Evolutionary conservation across 2,113 vertebrate genomes (phyloP), one percentile per base, ranked within the genome.

Genomic region (Sprattus sprattus): DNA sequence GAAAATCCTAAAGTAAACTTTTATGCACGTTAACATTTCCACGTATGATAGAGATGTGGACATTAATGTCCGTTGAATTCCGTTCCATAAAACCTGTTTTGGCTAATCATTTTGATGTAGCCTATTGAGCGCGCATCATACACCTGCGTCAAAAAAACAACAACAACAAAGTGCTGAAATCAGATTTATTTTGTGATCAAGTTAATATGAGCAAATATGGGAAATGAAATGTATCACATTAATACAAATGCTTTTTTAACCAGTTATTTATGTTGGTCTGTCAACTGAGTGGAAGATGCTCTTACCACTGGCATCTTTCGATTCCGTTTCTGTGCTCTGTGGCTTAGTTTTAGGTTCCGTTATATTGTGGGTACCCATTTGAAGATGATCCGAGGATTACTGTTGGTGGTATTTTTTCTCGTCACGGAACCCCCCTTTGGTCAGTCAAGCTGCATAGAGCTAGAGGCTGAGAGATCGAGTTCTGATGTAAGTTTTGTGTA

Each of bases 371-470:
- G 25, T 78, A 78, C 71, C 10, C 28, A 39, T 16, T 78, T 88
- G n/a, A 94, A 93, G 91, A 96, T 96, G 95, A 93, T 89, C 87
- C 90, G 91, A 90, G 85, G 92, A 64, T 86, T 95, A 81, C 89
- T 95, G 44, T 86, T 95, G 86, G 91, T 94, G 87, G 88, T 92
- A 82, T 89, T 95, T 89, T 91, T 95, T 83, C 90, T 96, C 82
- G 54, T 94, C 88, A 87, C 94, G 89, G 92, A 95, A 91, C 91
- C 93, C 90, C 92, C 85, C 45, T 91, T 82, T 88, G 91, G 92
- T 89, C 92, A 93, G 60, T 94, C 92, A 49, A 94, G 90, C 88
- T 95, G 95, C 84, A 91, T 94, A 84, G 95, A 95, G 52, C 87
- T 90, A 16, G 94, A 91, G 82, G 46, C 91, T 39, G 90, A 89